Base-by-base conservation (phyloP, 2,113 vertebrate species). In the Myotis brandtii region DNA sequence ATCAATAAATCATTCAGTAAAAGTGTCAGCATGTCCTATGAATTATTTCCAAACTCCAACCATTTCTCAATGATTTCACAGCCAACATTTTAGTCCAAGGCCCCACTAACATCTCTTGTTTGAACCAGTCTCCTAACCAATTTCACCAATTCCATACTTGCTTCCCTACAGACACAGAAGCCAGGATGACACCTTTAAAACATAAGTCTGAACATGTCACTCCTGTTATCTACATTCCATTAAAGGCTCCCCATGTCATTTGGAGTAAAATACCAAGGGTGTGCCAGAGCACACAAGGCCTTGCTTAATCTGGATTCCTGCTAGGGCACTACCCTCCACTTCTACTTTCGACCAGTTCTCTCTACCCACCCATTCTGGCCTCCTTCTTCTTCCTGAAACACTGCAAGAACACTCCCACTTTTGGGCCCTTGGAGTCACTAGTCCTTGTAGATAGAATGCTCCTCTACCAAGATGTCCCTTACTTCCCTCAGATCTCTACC, bases 1-100 rank as follows among this genome's bases (percentile, higher is more conserved):
- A 82, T 81, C 32, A 66, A 40, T 66, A 91, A 95, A 54, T 80
- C 18, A 18, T 95, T 87, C 46, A 75, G 12, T 17, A 86, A 86
- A 73, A 73, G 37, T 72, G 69, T 86, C 50, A 76, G n/a, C 32
- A 66, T 11, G 80, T 89, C 20, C 56, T 86, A 62, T 94, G 56
- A 1, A 27, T 46, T 27, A 48, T 40, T 20, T 67, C 69, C 56
- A 75, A 86, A 90, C 52, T 62, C 18, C 70, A 94, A 48, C 5
- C 20, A 72, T 20, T 27, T 93, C 30, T 75, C 67, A 30, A 9
- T 30, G 54, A 37, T 89, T 67, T 52, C 72, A 75, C 3, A 37
- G n/a, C 8, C 4, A 72, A 62, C 6, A 46, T 9, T 30, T 67
- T 40, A 40, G 18, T 82, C 34, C 46, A 86, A 62, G 4, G 2